Conservation (phyloP, 2,888 invertebrate genomes). For the Campoplex nolae region DNA sequence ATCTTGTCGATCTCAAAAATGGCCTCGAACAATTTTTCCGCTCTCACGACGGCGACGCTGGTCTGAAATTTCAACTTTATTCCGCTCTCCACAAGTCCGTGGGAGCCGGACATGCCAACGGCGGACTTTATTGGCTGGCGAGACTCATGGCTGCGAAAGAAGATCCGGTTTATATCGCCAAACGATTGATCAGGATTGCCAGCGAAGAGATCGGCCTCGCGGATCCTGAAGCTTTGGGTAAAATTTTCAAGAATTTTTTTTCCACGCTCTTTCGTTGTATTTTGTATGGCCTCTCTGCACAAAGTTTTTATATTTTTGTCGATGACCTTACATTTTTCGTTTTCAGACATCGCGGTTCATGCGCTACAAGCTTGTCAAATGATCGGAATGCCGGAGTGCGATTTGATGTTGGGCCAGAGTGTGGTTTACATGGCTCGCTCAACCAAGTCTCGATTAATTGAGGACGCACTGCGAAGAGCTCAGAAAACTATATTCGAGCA, state of each 20-base stretch:
- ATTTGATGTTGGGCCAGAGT: constrained; percentile 90
- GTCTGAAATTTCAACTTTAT: constrained; percentile 72
- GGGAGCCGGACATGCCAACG: constrained; percentile 71
- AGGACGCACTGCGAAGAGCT: constrained; percentile 78
- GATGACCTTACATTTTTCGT: not conserved
- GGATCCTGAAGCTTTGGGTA: constrained; percentile 75
- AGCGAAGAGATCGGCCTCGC: constrained; percentile 74
- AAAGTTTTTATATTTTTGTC: not conserved
- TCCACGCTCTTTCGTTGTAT: not conserved
- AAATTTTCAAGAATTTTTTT: not conserved
- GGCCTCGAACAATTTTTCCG: constrained; percentile 68
- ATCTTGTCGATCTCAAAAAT: constrained; percentile 72
- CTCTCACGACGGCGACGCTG: constrained; percentile 65
- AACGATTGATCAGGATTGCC: constrained; percentile 75
- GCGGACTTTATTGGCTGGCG: constrained; percentile 76
- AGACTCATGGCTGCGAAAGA: constrained; percentile 76
- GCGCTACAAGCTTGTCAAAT: constrained; percentile 91
- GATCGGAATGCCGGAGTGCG: constrained; percentile 92
- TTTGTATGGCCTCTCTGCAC: not conserved
- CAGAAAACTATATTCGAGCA: constrained; percentile 53
- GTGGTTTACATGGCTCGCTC: constrained; percentile 90
- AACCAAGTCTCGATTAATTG: constrained; percentile 88
- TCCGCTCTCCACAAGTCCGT: constrained; percentile 76
- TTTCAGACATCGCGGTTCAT: constrained; percentile 89
- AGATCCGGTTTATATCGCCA: constrained; percentile 77